Conservation (phyloP, 1,140 invertebrate species). For the Aleiodes sp. region DNA sequence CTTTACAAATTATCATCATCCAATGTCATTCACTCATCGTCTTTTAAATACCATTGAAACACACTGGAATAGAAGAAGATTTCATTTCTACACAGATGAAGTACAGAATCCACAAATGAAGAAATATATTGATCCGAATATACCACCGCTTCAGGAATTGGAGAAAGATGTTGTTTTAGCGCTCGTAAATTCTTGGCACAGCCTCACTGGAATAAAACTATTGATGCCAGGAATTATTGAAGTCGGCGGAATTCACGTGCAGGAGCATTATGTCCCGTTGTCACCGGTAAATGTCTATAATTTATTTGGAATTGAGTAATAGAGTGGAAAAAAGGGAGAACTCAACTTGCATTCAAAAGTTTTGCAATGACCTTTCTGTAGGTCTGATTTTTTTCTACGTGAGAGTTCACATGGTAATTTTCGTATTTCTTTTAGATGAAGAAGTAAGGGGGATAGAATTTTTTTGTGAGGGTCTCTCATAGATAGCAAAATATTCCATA, state of each 20-base stretch:
- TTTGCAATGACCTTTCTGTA: not conserved
- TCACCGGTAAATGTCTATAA: conserved; percentile 43
- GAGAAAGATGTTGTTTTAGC: conserved; percentile 19
- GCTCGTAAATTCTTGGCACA: conserved; percentile 60
- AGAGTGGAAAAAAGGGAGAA: not conserved
- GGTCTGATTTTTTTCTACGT: too few species aligned
- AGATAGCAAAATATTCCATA: too few species aligned
- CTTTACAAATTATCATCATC: conserved; percentile 39
- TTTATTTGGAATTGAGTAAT: conserved; percentile 34
- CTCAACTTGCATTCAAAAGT: not conserved
- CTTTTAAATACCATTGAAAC: conserved; percentile 39
- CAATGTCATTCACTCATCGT: conserved; percentile 49
- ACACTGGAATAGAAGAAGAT: conserved; percentile 10
- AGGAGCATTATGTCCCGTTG: conserved; percentile 35
- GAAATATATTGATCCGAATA: conserved; percentile 22
- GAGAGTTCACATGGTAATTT: too few species aligned
- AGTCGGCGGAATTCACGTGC: conserved; percentile 70
- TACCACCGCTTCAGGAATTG: not conserved
- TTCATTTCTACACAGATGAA: conserved; percentile 29
- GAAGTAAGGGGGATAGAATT: too few species aligned
- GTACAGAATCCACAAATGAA: conserved; percentile 46
- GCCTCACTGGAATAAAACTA: conserved; percentile 63
- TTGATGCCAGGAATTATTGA: conserved; percentile 66
- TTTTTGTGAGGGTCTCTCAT: too few species aligned
- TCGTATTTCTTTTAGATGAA: too few species aligned